phyloP scores from a whole-genome alignment of 1,140 invertebrate species.

The Samia ricini region DNA sequence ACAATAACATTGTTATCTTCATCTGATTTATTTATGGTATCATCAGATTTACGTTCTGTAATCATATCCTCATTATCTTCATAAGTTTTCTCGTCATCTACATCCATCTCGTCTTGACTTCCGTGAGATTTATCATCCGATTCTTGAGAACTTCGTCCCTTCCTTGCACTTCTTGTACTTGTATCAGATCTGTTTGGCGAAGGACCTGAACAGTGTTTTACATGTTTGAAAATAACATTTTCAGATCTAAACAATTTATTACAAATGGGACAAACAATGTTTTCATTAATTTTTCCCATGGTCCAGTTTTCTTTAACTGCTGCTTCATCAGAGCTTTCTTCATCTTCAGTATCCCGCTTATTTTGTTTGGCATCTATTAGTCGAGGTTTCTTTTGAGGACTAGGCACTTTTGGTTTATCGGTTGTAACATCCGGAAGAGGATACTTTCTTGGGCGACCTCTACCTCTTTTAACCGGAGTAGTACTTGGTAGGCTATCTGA shows the following conservation, averaged over 20 bases:
- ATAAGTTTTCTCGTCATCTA: conserved; percentile 33
- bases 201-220: conserved; percentile 73
- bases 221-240: conserved; percentile 75
- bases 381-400: conserved; percentile 57
- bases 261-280: conserved; percentile 73
- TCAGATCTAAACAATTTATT: conserved; percentile 71
- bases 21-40: conserved; percentile 29
- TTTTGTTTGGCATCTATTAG: conserved; percentile 42
- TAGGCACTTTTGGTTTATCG: conserved; percentile 37
- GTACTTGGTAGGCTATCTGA: conserved; percentile 27
- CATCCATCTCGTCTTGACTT: conserved; percentile 46
- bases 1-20: conserved; percentile 43
- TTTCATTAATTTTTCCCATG: conserved; percentile 72
- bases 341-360: conserved; percentile 42
- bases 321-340: conserved; percentile 50
- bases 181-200: conserved; percentile 65
- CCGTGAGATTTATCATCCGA: conserved; percentile 41
- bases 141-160: conserved; percentile 47
- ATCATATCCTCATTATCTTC: conserved; percentile 15
- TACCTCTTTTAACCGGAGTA: conserved; percentile 60
- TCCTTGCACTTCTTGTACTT: conserved; percentile 49
- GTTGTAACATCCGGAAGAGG: conserved; percentile 44
- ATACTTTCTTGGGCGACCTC: conserved; percentile 67
- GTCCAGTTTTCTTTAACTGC: conserved; percentile 70
- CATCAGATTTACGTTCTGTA: conserved; percentile 47